phyloP scores from a whole-genome alignment of 2,113 vertebrate genomes.

The Clarias gariepinus region DNA sequence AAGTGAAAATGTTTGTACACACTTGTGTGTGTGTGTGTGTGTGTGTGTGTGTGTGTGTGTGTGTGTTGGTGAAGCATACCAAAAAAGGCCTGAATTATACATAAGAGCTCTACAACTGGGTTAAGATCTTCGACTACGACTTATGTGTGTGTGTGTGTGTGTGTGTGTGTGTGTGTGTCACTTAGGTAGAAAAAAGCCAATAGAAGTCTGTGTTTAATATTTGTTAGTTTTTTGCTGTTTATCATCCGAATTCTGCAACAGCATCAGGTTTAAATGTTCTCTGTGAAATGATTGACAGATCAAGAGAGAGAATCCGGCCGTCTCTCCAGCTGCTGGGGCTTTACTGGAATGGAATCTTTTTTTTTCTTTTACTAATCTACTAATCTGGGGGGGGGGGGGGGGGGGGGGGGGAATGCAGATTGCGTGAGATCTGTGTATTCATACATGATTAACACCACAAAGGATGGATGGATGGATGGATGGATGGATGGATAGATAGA shows the following conservation, averaged over 20 bases:
- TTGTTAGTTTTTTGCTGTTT: not conserved
- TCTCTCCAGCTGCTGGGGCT: not conserved
- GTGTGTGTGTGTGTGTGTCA: not conserved
- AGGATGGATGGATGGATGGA: not conserved
- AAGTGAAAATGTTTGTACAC: conserved; percentile 35
- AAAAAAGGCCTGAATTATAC: not conserved
- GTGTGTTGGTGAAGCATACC: not conserved
- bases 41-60: conserved; percentile 14
- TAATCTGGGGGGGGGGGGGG: no score
- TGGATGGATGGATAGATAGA: not conserved
- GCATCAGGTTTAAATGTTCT: not conserved
- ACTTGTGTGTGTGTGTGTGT: not conserved
- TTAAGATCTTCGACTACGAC: conserved; percentile 21
- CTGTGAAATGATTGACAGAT: not conserved
- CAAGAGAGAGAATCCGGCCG: not conserved
- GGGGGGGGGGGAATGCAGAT: no score
- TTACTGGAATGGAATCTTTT: no score
- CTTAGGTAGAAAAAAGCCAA: no score
- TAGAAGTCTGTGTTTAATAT: not conserved
- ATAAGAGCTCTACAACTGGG: not conserved
- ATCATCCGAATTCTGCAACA: not conserved
- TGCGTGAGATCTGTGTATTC: not conserved
- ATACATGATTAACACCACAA: not conserved
- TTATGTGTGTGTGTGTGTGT: conserved; percentile 10
- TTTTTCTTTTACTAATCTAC: not conserved